Evolutionary conservation across 1,140 invertebrate genomes (phyloP).

Genomic region (Gerris buenoi): DNA sequence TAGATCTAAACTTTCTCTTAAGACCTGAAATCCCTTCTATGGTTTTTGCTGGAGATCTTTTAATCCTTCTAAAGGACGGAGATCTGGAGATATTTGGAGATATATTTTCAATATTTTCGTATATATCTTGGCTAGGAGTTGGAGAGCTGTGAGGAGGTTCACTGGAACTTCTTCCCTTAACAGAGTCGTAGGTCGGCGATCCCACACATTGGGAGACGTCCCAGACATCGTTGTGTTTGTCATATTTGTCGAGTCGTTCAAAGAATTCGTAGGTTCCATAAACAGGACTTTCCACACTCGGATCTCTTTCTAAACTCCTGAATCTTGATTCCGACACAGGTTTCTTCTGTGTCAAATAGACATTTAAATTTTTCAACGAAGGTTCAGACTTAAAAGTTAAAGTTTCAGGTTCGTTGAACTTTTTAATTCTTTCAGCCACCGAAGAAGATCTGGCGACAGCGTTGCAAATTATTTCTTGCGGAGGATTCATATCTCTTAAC

Average conservation of each 20-base stretch:
- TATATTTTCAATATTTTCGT: conserved; percentile 14
- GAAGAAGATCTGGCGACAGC: conserved; percentile 32
- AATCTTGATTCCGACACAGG: conserved; percentile 57
- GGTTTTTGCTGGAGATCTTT: conserved; percentile 29
- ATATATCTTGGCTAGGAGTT: conserved; percentile 10
- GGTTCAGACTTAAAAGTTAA: conserved; percentile 33
- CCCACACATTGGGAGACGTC: conserved; percentile 14
- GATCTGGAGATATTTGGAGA: conserved; percentile 41
- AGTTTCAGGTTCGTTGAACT: conserved; percentile 29
- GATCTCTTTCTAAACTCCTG: conserved; percentile 40
- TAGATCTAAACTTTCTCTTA: conserved; percentile 35
- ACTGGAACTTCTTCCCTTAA: conserved; percentile 33
- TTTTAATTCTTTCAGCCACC: conserved; percentile 44
- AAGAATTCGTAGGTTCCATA: conserved; percentile 28
- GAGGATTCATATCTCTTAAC: conserved; percentile 32
- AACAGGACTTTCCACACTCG: conserved; percentile 31
- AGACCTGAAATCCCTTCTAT: conserved; percentile 24
- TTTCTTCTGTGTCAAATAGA: conserved; percentile 48
- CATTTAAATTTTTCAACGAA: conserved; percentile 37
- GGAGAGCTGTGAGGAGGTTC: conserved; percentile 29
- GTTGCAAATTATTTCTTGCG: conserved; percentile 24
- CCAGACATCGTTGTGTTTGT: conserved; percentile 27
- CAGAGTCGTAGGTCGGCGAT: conserved; percentile 26
- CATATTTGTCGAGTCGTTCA: conserved; percentile 30
- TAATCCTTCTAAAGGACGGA: conserved; percentile 45